These are phyloP conservation scores for Trachymyrmex septentrionalis DNA, from an alignment of 1,140 invertebrate species.

Conservation along the genomic window DNA sequence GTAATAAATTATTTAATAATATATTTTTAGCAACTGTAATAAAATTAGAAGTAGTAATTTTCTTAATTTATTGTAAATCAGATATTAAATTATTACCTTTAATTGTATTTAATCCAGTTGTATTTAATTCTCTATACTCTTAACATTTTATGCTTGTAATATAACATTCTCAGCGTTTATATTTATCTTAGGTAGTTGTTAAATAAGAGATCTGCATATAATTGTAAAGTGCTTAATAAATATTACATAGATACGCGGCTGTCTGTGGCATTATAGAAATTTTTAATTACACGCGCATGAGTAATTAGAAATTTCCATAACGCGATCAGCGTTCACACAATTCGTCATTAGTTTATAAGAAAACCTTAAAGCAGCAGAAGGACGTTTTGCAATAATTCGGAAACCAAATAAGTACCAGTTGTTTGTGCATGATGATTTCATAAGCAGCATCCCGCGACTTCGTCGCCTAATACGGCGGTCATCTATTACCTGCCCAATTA, in stretches of 20 bases:
- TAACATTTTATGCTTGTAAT: background rate
- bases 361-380: background rate
- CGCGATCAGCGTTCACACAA: no score
- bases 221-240: conserved; percentile 10
- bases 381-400: conserved; percentile 41
- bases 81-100: conserved; percentile 5
- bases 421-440: conserved; percentile 43
- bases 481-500: conserved; percentile 69
- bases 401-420: conserved; percentile 67
- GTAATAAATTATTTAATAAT: background rate
- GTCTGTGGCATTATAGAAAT: no score
- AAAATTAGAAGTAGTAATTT: background rate
- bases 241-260: background rate
- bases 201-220: background rate
- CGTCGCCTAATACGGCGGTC: conserved; percentile 71
- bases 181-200: background rate
- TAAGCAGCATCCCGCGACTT: conserved; percentile 54
- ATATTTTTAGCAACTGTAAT: background rate
- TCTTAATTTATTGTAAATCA: background rate
- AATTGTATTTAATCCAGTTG: background rate
- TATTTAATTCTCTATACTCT: background rate
- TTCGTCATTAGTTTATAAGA: background rate
- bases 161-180: background rate
- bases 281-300: no score
- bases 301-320: conserved; percentile 20